These are phyloP conservation scores for Asarcornis scutulata DNA, from an alignment of 2,113 vertebrate species.

Conservation along the genomic window DNA sequence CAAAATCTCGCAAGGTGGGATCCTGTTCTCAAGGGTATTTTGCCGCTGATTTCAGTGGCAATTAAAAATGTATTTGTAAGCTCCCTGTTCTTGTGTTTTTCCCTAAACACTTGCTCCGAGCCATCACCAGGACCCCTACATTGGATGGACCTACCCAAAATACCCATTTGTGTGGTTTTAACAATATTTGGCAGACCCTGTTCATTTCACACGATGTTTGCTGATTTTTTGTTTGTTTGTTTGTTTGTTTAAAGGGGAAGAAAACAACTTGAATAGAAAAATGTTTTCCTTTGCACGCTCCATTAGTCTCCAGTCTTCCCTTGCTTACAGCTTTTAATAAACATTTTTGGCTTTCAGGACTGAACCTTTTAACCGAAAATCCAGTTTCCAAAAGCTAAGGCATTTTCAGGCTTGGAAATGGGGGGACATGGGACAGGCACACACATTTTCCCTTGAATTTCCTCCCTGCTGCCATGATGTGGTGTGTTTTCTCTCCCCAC, in stretches of 20 bases:
- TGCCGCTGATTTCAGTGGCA: not conserved
- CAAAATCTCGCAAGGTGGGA: not conserved
- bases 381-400: not conserved
- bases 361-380: not conserved
- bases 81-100: not conserved
- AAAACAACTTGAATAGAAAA: not conserved
- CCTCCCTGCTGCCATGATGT: not conserved
- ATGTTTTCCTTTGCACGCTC: not conserved
- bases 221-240: not conserved
- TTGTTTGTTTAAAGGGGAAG: not conserved
- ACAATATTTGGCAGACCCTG: not conserved
- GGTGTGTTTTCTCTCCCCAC: not conserved
- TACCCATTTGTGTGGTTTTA: not conserved
- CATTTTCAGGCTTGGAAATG: not conserved
- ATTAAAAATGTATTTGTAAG: not conserved
- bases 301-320: not conserved
- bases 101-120: not conserved
- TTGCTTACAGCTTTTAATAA: not conserved
- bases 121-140: not conserved
- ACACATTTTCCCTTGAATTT: not conserved
- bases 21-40: slow-evolving; percentile 6
- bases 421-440: not conserved
- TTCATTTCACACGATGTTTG: not conserved
- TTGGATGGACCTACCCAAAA: not conserved
- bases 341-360: not conserved